phyloP scores from a whole-genome alignment of 2,888 invertebrate species.

The Chromoteleia sp. region DNA sequence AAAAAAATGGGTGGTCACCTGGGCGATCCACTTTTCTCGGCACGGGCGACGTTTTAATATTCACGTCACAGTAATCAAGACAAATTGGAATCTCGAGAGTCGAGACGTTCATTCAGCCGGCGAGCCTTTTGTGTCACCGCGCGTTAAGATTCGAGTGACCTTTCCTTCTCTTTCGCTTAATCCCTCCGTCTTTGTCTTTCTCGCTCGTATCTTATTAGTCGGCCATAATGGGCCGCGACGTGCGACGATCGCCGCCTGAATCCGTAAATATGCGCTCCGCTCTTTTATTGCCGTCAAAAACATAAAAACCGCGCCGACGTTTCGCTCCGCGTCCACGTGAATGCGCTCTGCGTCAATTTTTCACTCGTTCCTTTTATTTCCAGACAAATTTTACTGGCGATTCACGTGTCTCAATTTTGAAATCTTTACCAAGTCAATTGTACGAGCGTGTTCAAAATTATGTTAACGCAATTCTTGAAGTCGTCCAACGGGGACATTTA shows the following conservation, averaged over 20 bases:
- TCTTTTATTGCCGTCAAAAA: constrained; percentile 66
- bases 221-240: constrained; percentile 76
- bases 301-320: constrained; percentile 53
- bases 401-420: constrained; percentile 34
- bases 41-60: constrained; percentile 76
- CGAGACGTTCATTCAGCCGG: constrained; percentile 69
- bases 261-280: constrained; percentile 79
- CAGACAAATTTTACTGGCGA: constrained; percentile 32
- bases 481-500: too few species aligned
- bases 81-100: constrained; percentile 81
- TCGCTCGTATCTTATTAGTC: constrained; percentile 74
- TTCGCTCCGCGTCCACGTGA: constrained; percentile 59
- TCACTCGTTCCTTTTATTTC: constrained; percentile 47
- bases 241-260: constrained; percentile 81
- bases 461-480: too few species aligned
- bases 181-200: constrained; percentile 15
- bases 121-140: constrained; percentile 70
- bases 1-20: constrained; percentile 18
- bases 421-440: constrained; percentile 1
- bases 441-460: too few species aligned
- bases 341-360: constrained; percentile 57
- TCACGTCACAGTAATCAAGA: constrained; percentile 82
- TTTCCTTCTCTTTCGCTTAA: constrained; percentile 15
- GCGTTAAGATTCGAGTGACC: constrained; percentile 64
- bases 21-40: constrained; percentile 49